Evolutionary conservation across 1,140 invertebrate genomes (phyloP).

Genomic region (Drosophila sp.): DNA sequence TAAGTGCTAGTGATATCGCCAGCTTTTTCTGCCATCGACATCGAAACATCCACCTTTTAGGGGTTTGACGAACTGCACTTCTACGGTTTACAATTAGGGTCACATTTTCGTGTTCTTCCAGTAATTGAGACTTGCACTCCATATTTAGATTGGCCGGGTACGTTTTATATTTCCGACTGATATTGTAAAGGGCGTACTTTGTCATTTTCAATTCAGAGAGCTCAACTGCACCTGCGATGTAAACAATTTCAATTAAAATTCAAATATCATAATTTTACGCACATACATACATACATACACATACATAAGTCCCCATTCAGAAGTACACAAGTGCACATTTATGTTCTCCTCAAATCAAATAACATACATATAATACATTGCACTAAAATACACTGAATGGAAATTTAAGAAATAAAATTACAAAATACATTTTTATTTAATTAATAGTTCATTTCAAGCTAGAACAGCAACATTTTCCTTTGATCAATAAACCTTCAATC

Average conservation of each 20-base stretch:
- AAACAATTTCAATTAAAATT: background rate
- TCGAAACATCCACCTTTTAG: conserved; percentile 56
- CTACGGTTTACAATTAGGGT: conserved; percentile 69
- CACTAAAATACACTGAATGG: conserved; percentile 73
- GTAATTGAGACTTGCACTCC: conserved; percentile 70
- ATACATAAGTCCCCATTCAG: conserved; percentile 17
- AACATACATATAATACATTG: conserved; percentile 26
- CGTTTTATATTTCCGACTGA: conserved; percentile 70
- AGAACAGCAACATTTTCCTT: conserved; percentile 23
- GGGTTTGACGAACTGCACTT: conserved; percentile 54
- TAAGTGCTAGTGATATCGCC: conserved; percentile 60
- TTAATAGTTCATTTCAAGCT: conserved; percentile 17
- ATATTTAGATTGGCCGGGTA: conserved; percentile 67
- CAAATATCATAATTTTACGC: background rate
- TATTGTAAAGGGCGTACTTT: conserved; percentile 71
- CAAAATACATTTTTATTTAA: conserved; percentile 54
- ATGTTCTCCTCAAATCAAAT: conserved; percentile 19
- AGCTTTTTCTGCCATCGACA: conserved; percentile 75
- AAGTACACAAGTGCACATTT: conserved; percentile 16
- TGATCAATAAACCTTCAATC: conserved; percentile 32
- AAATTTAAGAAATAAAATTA: conserved; percentile 59
- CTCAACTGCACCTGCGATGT: conserved; percentile 38
- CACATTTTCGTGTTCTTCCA: conserved; percentile 72
- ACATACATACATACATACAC: conserved; percentile 19
- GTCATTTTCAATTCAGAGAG: conserved; percentile 52